phyloP scores from a whole-genome alignment of 1,140 invertebrate species.

The Procambarus clarkii region DNA sequence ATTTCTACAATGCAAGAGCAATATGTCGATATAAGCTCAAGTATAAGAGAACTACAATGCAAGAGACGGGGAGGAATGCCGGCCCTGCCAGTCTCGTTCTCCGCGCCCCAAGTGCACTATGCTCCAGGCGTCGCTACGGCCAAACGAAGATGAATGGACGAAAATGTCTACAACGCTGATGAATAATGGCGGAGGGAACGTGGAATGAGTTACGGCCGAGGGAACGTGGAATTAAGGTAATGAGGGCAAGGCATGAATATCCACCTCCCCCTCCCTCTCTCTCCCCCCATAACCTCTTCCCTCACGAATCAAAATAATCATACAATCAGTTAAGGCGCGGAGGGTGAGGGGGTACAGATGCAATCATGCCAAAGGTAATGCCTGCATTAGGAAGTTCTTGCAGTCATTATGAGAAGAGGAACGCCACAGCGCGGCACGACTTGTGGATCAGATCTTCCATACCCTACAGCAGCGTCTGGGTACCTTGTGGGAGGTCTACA shows the following conservation, averaged over 20 bases:
- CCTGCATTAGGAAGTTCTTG: not conserved
- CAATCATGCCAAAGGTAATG: slow-evolving; percentile 22
- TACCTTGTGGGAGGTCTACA: too few species aligned
- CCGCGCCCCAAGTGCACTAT: not conserved
- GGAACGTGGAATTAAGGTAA: slow-evolving; percentile 47
- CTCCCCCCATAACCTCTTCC: too few species aligned
- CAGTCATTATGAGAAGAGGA: not conserved
- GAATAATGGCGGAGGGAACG: slow-evolving; percentile 31
- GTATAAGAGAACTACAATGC: too few species aligned
- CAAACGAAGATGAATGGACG: slow-evolving; percentile 34
- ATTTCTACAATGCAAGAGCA: too few species aligned
- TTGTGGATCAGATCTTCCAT: too few species aligned
- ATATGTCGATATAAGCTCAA: too few species aligned
- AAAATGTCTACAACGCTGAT: slow-evolving; percentile 49
- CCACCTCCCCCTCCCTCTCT: not conserved
- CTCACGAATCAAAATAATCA: slow-evolving; percentile 33
- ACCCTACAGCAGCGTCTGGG: too few species aligned
- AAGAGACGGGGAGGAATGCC: too few species aligned
- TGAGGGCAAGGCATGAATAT: slow-evolving; percentile 17
- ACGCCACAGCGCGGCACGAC: too few species aligned
- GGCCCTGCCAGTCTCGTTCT: not conserved
- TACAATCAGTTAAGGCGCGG: slow-evolving; percentile 15
- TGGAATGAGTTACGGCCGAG: not conserved
- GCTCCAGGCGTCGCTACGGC: not conserved
- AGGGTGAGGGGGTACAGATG: slow-evolving; percentile 2